A percentile compares a stretch with the other conserved stretches of the same genome.
Evolutionary conservation across 1,140 invertebrate species (phyloP).

Genomic region (Megalopta genalis): DNA sequence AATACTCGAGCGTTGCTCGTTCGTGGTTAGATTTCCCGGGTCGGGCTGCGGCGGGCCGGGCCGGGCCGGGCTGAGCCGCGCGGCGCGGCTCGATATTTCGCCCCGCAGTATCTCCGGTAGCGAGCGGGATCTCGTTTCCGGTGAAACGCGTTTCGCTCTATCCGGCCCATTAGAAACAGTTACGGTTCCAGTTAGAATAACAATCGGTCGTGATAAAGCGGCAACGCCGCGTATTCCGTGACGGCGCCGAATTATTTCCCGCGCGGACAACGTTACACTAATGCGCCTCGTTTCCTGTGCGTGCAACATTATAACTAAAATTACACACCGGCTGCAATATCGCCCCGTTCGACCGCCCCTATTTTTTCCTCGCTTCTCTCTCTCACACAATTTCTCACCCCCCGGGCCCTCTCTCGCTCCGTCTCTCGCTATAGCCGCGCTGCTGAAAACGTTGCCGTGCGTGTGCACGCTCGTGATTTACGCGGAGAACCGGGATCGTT

Average conservation of each 20-base stretch:
- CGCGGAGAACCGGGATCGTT: conserved; percentile 20
- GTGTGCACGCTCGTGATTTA: conserved; percentile 52
- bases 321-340: conserved; percentile 42
- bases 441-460: not conserved
- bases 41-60: not conserved
- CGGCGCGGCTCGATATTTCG: conserved; percentile 23
- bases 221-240: conserved; percentile 34
- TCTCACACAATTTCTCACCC: no score
- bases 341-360: conserved; percentile 20
- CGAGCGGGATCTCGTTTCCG: conserved; percentile 43
- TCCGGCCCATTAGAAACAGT: conserved; percentile 41
- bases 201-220: conserved; percentile 48
- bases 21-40: conserved; percentile 7
- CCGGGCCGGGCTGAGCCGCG: not conserved
- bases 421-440: not conserved
- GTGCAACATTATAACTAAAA: conserved; percentile 47
- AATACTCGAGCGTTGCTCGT: not conserved
- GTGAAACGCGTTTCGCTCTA: conserved; percentile 34
- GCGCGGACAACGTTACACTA: conserved; percentile 47
- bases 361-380: conserved; percentile 12
- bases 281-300: conserved; percentile 56
- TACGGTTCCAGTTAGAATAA: conserved; percentile 42
- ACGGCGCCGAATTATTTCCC: conserved; percentile 48
- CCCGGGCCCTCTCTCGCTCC: no score
- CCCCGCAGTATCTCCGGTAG: conserved; percentile 26